phyloP scores from a whole-genome alignment of 2,113 vertebrate species.

The Ptilonorhynchus violaceus region DNA sequence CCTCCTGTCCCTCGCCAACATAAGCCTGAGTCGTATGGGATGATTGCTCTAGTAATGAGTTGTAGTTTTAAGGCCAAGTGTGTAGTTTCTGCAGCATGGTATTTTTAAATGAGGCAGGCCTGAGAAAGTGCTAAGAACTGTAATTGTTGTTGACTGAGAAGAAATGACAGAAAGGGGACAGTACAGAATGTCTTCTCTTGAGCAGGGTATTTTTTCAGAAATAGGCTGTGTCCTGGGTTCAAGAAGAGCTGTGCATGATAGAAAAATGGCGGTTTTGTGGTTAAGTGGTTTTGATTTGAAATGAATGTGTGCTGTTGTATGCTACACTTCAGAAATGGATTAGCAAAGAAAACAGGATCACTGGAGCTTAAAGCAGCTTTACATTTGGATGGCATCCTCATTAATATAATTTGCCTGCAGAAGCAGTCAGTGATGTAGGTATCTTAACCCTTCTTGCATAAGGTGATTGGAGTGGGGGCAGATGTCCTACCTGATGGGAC shows the following conservation, averaged over 20 bases:
- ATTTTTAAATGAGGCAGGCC: conserved; percentile 28
- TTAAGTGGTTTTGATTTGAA: background rate
- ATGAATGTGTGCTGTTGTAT: background rate
- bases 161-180: conserved; percentile 47
- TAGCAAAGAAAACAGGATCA: background rate
- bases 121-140: background rate
- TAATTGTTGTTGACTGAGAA: background rate
- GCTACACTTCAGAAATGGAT: background rate
- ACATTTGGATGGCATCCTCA: background rate
- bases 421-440: background rate
- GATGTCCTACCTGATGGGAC: background rate
- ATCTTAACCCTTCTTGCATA: background rate
- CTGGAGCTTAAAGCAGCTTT: background rate
- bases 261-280: background rate
- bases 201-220: background rate
- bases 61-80: background rate
- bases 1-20: background rate
- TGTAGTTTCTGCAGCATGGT: background rate
- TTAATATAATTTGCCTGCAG: background rate
- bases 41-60: background rate
- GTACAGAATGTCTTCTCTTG: background rate
- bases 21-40: background rate
- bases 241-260: background rate
- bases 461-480: background rate
- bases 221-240: background rate